Evolutionary conservation across 2,113 vertebrate genomes (phyloP).

Genomic region (Lophotis ruficrista): DNA sequence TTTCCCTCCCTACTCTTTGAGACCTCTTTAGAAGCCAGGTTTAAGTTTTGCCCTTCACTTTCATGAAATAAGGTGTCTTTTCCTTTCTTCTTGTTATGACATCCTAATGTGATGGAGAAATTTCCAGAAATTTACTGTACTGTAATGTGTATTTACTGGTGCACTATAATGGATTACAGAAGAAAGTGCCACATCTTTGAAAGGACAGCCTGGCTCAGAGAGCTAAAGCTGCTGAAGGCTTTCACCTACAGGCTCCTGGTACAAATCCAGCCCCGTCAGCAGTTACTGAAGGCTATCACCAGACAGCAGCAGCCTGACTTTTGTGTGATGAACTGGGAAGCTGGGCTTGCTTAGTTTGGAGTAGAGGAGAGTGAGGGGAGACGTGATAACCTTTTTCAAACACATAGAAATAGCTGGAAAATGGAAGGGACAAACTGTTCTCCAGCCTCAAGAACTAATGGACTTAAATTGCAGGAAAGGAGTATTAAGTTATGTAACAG

Average conservation of each 20-base stretch:
- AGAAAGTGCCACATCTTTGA: background rate
- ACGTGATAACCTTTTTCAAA: background rate
- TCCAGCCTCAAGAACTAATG: background rate
- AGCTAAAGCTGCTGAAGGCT: background rate
- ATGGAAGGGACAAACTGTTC: background rate
- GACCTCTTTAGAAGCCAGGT: background rate
- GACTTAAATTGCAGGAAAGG: background rate
- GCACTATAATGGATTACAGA: background rate
- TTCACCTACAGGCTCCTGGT: conserved; percentile 17
- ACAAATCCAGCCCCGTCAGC: conserved; percentile 18
- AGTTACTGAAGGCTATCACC: conserved; percentile 22
- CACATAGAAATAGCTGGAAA: background rate
- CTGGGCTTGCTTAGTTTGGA: conserved; percentile 21
- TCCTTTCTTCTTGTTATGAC: background rate
- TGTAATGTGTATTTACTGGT: background rate
- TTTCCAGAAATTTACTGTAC: background rate
- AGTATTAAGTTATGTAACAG: background rate
- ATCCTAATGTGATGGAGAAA: background rate
- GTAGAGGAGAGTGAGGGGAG: background rate
- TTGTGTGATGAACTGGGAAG: background rate
- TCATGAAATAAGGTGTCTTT: background rate
- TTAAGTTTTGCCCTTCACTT: background rate
- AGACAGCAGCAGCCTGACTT: conserved; percentile 10
- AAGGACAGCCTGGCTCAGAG: background rate
- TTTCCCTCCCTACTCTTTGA: conserved; percentile 40